Base-by-base conservation (phyloP, 2,888 invertebrate species). In the Mylabris sibirica region DNA sequence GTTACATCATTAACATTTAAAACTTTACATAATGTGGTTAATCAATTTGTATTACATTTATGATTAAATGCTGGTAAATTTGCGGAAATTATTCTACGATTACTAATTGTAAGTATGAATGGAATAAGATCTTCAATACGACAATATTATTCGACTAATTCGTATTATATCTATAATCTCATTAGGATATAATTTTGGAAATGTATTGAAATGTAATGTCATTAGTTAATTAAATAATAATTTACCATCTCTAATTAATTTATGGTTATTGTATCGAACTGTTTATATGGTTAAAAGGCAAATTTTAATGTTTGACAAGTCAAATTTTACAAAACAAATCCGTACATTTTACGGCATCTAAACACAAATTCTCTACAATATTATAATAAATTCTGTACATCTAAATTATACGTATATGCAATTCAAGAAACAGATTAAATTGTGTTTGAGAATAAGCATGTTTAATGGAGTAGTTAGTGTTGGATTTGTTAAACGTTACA, bases 361-460 rank as follows among this genome's bases (percentile, higher is more conserved):
- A 30, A 30, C 8, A 30, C 5, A 30, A 30, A 17, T 14, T 4
- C 44, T 22, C 3, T 53, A 3, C 22, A 30, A 11, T 53, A 22
- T 49, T 53, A 3, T 53, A 22, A n/a, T n/a, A n/a, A n/a, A 3
- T 11, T 17, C 22, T 22, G 22, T 22, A 22, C 53, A 53, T 20
- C 6, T 22, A 3, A 22, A 53, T 53, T 53, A 44, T 57, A 24
- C 4, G 20, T 17, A 11, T 24, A 24, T 57, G 57, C 24, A 24
- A 24, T 57, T n/a, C 57, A 14, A 24, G 24, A 57, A 57, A 49
- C n/a, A 57, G 57, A 24, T 57, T 57, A 12, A 57, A 24, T 57
- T 24, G 20, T 49, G 12, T 57, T 57, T 20, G 57, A 24, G 12
- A 24, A 22, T 57, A 20, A n/a, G n/a, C n/a, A 57, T 57, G 57